Evolutionary conservation across 2,113 vertebrate species (phyloP).

Genomic region (Oriolus oriolus): DNA sequence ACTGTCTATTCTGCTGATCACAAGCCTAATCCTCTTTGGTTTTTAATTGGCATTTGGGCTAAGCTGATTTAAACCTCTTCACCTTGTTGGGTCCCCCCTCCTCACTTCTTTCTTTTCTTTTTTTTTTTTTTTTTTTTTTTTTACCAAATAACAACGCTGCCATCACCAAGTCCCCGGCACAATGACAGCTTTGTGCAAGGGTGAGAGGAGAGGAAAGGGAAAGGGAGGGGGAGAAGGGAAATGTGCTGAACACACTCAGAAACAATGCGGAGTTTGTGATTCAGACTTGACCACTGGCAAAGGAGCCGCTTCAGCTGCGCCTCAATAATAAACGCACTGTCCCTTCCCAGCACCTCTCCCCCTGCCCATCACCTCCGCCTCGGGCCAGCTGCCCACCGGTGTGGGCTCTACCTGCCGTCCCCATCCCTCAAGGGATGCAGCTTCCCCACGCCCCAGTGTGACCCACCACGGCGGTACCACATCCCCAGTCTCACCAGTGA

Average conservation of each 20-base stretch:
- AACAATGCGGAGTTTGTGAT: slow-evolving; percentile 67
- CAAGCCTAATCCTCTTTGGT: slow-evolving; percentile 65
- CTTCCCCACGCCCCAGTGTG: accelerated
- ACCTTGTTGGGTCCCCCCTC: slow-evolving; percentile 55
- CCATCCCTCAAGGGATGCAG: accelerated
- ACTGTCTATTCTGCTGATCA: slow-evolving; percentile 64
- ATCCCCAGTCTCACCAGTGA: background rate
- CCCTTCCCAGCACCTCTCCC: slow-evolving; percentile 6
- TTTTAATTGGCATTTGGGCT: slow-evolving; percentile 84
- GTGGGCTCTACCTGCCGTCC: background rate
- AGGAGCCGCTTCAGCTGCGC: slow-evolving; percentile 37
- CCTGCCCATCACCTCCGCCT: background rate
- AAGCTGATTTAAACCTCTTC: slow-evolving; percentile 84
- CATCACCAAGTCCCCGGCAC: slow-evolving; percentile 34
- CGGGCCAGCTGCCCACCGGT: background rate
- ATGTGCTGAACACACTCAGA: slow-evolving; percentile 13
- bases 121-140: background rate
- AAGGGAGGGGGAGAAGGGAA: slow-evolving; percentile 30
- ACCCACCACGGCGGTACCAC: accelerated
- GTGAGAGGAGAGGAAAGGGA: slow-evolving; percentile 40
- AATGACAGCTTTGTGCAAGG: slow-evolving; percentile 67
- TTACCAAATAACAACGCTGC: slow-evolving; percentile 45
- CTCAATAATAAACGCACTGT: slow-evolving; percentile 14
- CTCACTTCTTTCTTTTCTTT: slow-evolving; percentile 23
- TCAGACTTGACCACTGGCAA: slow-evolving; percentile 52